These are phyloP conservation scores for Chloroceryle amazona DNA, from an alignment of 2,797 vertebrate genomes.

Conservation along the genomic window DNA sequence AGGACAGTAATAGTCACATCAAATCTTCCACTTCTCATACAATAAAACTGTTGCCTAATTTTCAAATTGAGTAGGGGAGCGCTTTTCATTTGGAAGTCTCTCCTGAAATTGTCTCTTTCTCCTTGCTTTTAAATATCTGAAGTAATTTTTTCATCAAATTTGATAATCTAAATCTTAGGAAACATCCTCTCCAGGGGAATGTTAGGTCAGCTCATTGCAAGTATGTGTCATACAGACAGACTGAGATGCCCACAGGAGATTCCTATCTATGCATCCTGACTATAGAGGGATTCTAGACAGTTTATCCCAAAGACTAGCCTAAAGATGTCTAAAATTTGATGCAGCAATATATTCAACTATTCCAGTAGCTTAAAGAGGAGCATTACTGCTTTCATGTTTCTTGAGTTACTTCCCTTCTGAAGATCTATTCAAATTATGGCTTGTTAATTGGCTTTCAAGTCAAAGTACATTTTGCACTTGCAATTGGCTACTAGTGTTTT, in stretches of 20 bases:
- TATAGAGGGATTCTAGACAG: neutral
- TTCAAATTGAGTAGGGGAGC: neutral
- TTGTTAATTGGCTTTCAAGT: slow-evolving; percentile 11
- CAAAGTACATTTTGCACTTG: slow-evolving; percentile 15
- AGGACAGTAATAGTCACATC: neutral
- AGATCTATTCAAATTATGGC: neutral
- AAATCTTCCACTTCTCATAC: neutral
- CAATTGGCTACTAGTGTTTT: neutral
- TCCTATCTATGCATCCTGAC: neutral
- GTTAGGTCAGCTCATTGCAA: neutral
- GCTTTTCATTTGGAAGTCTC: neutral
- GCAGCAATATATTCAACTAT: neutral
- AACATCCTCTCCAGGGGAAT: neutral
- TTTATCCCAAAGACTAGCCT: neutral
- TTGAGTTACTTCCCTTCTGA: neutral
- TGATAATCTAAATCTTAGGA: neutral
- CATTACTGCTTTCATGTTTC: neutral
- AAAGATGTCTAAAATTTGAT: neutral
- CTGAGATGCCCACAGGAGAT: neutral
- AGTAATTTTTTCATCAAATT: neutral
- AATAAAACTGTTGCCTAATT: neutral
- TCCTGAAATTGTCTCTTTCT: neutral
- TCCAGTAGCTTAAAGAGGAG: neutral
- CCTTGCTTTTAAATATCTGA: neutral
- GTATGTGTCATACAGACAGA: neutral